Evolutionary conservation across 2,797 vertebrate genomes (phyloP).

Genomic region (Sebastes cheni): DNA sequence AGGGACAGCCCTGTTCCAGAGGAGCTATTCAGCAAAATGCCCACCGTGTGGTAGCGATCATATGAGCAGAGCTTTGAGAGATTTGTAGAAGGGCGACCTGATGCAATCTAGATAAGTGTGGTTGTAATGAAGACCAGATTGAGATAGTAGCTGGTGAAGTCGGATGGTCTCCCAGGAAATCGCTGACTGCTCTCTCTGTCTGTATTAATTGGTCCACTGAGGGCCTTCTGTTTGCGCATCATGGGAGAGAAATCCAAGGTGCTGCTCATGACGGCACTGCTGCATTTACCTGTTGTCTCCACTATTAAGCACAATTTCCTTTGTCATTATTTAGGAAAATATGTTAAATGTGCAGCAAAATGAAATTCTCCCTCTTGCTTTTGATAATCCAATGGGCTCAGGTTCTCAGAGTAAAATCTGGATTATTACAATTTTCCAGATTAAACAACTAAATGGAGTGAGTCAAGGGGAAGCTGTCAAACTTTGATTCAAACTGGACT

Average conservation of each 20-base stretch:
- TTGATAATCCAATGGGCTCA: not conserved
- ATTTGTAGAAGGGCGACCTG: slow-evolving; percentile 81
- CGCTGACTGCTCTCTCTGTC: slow-evolving; percentile 81
- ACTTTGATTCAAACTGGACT: not conserved
- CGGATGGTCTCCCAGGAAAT: slow-evolving; percentile 84
- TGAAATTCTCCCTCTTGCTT: not conserved
- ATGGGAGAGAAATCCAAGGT: slow-evolving; percentile 74
- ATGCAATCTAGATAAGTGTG: slow-evolving; percentile 85
- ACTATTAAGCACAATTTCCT: slow-evolving; percentile 31
- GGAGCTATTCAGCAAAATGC: slow-evolving; percentile 63
- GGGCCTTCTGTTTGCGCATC: slow-evolving; percentile 80
- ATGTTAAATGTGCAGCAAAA: slow-evolving; percentile 7
- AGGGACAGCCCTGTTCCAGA: slow-evolving; percentile 27
- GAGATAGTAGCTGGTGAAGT: slow-evolving; percentile 81
- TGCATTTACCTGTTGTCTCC: slow-evolving; percentile 42
- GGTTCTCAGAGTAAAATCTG: slow-evolving; percentile 1
- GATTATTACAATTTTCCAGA: not conserved
- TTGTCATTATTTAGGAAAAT: slow-evolving; percentile 35
- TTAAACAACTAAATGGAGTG: not conserved
- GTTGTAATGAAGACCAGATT: slow-evolving; percentile 82
- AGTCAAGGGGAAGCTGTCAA: not conserved
- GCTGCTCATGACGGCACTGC: slow-evolving; percentile 55
- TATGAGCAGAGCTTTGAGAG: slow-evolving; percentile 51
- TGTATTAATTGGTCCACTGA: slow-evolving; percentile 85
- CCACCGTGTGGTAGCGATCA: slow-evolving; percentile 31